These are phyloP conservation scores for Chelonus insularis DNA, from an alignment of 1,140 invertebrate species.

Conservation along the genomic window DNA sequence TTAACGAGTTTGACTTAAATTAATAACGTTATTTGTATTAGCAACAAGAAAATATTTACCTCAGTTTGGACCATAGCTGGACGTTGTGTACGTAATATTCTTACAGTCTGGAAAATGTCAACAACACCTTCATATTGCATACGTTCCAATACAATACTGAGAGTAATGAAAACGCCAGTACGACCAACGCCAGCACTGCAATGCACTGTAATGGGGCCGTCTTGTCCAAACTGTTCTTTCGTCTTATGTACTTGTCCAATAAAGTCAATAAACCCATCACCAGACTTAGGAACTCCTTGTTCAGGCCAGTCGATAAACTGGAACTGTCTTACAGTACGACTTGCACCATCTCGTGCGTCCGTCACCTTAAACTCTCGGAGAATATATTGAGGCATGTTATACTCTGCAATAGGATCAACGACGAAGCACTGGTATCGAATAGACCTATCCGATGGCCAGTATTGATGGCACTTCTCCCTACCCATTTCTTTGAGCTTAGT, in stretches of 20 bases:
- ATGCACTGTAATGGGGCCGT: conserved; percentile 98
- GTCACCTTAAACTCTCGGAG: conserved; percentile 98
- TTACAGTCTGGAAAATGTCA: conserved; percentile 98
- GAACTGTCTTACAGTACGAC: conserved; percentile 95
- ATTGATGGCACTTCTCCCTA: conserved; percentile 96
- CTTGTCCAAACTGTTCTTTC: conserved; percentile 99
- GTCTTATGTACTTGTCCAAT: conserved; percentile 99
- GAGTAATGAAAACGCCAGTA: conserved; percentile 97
- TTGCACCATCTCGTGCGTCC: conserved; percentile 91
- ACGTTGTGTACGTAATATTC: conserved; percentile 95
- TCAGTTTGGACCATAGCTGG: conserved; percentile 99
- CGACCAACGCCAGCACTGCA: conserved; percentile 96
- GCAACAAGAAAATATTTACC: conserved; percentile 62
- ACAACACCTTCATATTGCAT: conserved; percentile 99
- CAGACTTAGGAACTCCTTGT: conserved; percentile 95
- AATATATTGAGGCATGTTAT: conserved; percentile 99
- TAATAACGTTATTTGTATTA: too few relatives aligned
- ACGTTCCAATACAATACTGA: conserved; percentile 96
- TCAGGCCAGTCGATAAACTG: conserved; percentile 99
- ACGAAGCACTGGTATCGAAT: conserved; percentile 96
- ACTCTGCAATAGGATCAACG: conserved; percentile 98
- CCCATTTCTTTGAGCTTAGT: conserved; percentile 98
- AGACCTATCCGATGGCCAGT: conserved; percentile 97
- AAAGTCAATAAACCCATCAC: conserved; percentile 97
- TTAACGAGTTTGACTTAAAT: too few relatives aligned